These are phyloP conservation scores for Oligia strigilis DNA, from an alignment of 2,888 invertebrate species.

Conservation along the genomic window DNA sequence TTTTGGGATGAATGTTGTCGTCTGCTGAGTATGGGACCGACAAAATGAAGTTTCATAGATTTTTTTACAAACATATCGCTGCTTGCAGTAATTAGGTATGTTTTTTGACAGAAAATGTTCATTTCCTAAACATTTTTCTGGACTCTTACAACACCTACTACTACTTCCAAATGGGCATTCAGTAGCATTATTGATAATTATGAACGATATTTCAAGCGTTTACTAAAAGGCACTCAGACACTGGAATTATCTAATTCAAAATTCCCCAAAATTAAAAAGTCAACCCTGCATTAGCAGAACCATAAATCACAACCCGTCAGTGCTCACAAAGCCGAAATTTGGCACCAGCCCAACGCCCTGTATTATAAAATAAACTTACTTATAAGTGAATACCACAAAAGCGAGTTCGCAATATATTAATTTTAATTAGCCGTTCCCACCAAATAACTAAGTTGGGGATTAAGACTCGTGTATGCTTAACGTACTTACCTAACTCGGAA, in stretches of 20 bases:
- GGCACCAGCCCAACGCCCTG: slow-evolving; percentile 54
- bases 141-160: background rate
- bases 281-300: slow-evolving; percentile 51
- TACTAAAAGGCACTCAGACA: background rate
- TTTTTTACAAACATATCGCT: background rate
- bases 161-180: background rate
- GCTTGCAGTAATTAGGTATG: too few species aligned
- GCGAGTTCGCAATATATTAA: slow-evolving; percentile 73
- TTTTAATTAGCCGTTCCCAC: slow-evolving; percentile 75
- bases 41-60: background rate
- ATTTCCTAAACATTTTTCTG: background rate
- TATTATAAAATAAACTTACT: slow-evolving; percentile 65
- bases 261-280: slow-evolving; percentile 52
- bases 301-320: slow-evolving; percentile 63
- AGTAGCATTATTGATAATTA: background rate
- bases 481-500: slow-evolving; percentile 39
- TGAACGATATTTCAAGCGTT: background rate
- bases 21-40: background rate
- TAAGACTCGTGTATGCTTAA: slow-evolving; percentile 67
- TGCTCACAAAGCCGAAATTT: slow-evolving; percentile 58
- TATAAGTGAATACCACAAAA: slow-evolving; percentile 64
- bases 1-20: background rate
- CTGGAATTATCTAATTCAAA: slow-evolving; percentile 34
- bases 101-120: background rate
- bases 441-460: slow-evolving; percentile 69